Evolutionary conservation across 2,888 invertebrate genomes (phyloP).

Genomic region (Hirudinaria manillensis): DNA sequence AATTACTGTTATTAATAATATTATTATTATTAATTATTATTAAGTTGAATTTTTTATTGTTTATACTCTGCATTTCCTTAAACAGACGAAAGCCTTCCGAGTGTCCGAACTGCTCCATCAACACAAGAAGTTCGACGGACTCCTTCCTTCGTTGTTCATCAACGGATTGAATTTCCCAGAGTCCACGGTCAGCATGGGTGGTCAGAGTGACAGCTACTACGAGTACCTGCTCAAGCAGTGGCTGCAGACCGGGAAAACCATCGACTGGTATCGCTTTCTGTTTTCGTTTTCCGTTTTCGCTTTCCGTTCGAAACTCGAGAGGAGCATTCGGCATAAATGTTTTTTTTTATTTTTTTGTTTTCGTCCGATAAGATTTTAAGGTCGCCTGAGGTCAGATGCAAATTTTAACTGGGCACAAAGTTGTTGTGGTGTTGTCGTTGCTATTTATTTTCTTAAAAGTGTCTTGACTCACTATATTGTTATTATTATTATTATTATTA

Average conservation of each 20-base stretch:
- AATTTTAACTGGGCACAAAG: too few relatives aligned
- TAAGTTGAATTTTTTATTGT: too few relatives aligned
- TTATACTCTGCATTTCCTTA: too few relatives aligned
- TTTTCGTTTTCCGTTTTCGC: neutral
- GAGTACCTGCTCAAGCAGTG: constrained; percentile 97
- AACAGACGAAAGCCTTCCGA: constrained; percentile 55
- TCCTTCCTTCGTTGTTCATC: constrained; percentile 93
- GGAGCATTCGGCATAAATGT: neutral
- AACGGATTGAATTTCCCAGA: constrained; percentile 75
- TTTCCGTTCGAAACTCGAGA: neutral
- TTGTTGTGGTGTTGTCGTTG: neutral
- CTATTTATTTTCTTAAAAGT: too few relatives aligned
- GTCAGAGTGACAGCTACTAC: constrained; percentile 94
- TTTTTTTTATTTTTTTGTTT: too few relatives aligned
- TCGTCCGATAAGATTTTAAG: too few relatives aligned
- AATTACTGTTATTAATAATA: too few relatives aligned
- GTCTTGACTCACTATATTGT: too few relatives aligned
- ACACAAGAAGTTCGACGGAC: constrained; percentile 70
- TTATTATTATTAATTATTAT: too few relatives aligned
- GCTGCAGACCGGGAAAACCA: constrained; percentile 83
- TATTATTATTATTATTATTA: too few relatives aligned
- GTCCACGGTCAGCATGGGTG: constrained; percentile 88
- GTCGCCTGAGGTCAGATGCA: too few relatives aligned
- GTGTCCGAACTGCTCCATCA: constrained; percentile 69
- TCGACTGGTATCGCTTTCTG: constrained; percentile 49